phyloP scores from a whole-genome alignment of 2,888 invertebrate genomes.

The Athalia cordata region DNA sequence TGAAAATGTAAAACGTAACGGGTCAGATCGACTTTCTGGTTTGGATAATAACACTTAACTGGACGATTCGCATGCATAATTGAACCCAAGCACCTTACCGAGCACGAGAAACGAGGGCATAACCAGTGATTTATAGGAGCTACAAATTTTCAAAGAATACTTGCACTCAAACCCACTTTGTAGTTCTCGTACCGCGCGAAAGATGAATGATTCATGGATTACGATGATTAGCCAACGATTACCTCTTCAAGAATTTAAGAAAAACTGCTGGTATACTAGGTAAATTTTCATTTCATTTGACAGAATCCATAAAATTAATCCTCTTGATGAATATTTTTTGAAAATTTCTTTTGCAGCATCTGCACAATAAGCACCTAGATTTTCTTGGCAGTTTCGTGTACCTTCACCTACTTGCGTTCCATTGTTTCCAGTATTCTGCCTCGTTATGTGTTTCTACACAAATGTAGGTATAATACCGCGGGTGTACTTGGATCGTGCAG shows the following conservation, averaged over 20 bases:
- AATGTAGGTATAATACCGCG: not conserved
- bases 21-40: slow-evolving; percentile 41
- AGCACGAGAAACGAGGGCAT: slow-evolving; percentile 38
- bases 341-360: not conserved
- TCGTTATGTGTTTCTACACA: slow-evolving; percentile 27
- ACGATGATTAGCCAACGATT: slow-evolving; percentile 11
- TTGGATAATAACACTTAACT: slow-evolving; percentile 51
- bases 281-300: too few species aligned
- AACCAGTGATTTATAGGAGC: slow-evolving; percentile 40
- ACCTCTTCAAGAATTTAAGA: not conserved
- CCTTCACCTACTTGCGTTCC: not conserved
- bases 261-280: too few species aligned
- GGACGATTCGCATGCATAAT: slow-evolving; percentile 55
- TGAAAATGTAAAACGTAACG: slow-evolving; percentile 40
- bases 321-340: not conserved
- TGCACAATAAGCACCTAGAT: not conserved
- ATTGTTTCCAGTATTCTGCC: slow-evolving; percentile 34
- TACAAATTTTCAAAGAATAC: slow-evolving; percentile 35
- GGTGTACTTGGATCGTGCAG: not conserved
- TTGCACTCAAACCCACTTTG: not conserved
- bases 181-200: not conserved
- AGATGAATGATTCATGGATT: too few species aligned
- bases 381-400: not conserved
- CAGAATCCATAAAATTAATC: too few species aligned
- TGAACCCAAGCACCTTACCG: slow-evolving; percentile 45